phyloP scores from a whole-genome alignment of 2,797 vertebrate species.

The Scolopax bukidnonensis region DNA sequence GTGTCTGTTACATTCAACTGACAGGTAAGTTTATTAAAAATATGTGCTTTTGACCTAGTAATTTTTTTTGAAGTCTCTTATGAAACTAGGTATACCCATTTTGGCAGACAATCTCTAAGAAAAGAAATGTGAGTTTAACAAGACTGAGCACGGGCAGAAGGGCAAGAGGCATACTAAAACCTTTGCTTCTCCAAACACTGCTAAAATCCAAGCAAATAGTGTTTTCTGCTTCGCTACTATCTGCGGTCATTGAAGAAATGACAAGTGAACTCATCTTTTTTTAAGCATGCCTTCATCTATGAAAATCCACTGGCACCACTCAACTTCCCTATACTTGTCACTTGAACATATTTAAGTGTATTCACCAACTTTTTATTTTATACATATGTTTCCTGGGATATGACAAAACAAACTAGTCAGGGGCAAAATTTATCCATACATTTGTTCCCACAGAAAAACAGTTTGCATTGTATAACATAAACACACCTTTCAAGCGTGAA shows the following conservation, averaged over 20 bases:
- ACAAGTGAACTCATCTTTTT: not conserved
- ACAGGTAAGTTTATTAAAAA: not conserved
- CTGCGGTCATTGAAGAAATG: not conserved
- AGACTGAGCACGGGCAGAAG: not conserved
- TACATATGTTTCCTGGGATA: not conserved
- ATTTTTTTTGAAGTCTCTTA: not conserved
- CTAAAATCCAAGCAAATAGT: constrained; percentile 2
- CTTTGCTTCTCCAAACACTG: constrained; percentile 29
- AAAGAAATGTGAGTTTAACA: not conserved
- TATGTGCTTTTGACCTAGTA: not conserved
- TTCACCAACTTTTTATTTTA: not conserved
- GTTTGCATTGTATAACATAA: not conserved
- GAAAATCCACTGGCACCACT: not conserved
- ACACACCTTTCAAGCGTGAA: not conserved
- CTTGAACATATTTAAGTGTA: not conserved
- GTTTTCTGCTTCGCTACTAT: constrained; percentile 9
- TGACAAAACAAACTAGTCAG: not conserved
- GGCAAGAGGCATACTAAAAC: not conserved
- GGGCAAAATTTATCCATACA: not conserved
- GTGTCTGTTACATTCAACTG: not conserved
- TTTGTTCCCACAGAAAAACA: not conserved
- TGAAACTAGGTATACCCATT: not conserved
- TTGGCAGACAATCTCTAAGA: not conserved
- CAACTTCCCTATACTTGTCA: not conserved
- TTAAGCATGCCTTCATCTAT: constrained; percentile 15